Evolutionary conservation across 2,113 vertebrate genomes (phyloP), one percentile per base, ranked within the genome.

Genomic region (Labeo rohita): DNA sequence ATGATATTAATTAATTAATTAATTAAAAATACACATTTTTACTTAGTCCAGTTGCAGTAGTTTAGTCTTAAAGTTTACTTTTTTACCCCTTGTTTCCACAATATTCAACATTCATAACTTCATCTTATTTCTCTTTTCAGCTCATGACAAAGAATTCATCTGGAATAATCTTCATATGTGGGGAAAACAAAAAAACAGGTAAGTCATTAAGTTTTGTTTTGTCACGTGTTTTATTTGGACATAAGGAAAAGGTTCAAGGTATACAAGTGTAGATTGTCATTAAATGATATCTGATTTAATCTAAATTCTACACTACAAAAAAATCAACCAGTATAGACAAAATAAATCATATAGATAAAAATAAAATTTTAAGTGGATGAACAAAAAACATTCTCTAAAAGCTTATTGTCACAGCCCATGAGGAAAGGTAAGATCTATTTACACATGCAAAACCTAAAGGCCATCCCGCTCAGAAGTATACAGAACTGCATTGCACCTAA

Each of bases 351-450:
- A 91, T 75, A 91, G 88, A 87, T 86, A 89, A 92, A 94, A 95
- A 94, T 93, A 54, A 91, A 77, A 89, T 91, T 89, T 90, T 93
- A 91, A 92, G 86, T 92, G 87, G 75, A 86, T 85, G 89, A 74
- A 90, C 85, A 89, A 86, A 91, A 84, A 90, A 50, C 23, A 68
- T 86, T 87, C 89, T 78, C 68, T 86, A 92, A 93, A 92, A 92
- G 92, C 91, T 92, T 91, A 86, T 84, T 84, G 85, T 91, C 89
- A 84, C 89, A 85, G 91, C 86, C 92, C 84, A 74, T 90, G 88
- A 63, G 77, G 90, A 92, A 88, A 91, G 84, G 79, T 54, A 85
- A 89, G 89, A 87, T 83, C 21, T 88, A 78, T 85, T 79, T 89
- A 92, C 85, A 92, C 88, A 90, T 84, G 90, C 87, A 85, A 85